Conservation (phyloP, 2,797 vertebrate genomes). For the Enteromius thamalakanensis region DNA sequence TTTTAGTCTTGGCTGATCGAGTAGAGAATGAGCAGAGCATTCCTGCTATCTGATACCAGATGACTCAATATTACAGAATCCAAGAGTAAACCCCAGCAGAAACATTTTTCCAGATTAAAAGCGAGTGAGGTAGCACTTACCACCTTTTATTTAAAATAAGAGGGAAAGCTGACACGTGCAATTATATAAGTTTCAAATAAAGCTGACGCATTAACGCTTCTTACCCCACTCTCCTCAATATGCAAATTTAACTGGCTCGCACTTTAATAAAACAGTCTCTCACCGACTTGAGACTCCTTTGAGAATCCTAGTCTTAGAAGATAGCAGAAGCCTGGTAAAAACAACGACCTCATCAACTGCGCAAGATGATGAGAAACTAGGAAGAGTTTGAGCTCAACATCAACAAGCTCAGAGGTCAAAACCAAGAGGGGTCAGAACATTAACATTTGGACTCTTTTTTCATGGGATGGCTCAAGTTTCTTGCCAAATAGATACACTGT, state of each 20-base stretch:
- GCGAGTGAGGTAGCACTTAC: neutral
- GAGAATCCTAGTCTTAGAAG: conserved; percentile 12
- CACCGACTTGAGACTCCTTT: neutral
- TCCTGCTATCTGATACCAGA: conserved; percentile 6
- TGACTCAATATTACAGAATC: conserved; percentile 6
- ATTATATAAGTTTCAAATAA: neutral
- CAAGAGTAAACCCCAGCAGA: neutral
- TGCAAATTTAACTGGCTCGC: neutral
- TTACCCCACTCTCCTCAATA: neutral
- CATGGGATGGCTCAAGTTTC: conserved; percentile 36
- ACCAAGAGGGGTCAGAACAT: conserved; percentile 26
- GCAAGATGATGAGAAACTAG: conserved; percentile 8
- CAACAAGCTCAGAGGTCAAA: conserved; percentile 35
- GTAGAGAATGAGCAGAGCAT: neutral
- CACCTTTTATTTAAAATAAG: neutral
- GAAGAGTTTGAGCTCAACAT: conserved; percentile 4
- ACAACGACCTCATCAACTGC: conserved; percentile 13
- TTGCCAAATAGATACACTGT: conserved; percentile 45
- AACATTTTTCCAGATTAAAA: neutral
- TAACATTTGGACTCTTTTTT: conserved; percentile 32
- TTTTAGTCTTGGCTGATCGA: conserved; percentile 3
- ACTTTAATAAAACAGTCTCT: conserved; percentile 17
- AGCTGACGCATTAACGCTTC: neutral
- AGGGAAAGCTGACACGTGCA: neutral
- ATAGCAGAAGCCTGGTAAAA: conserved; percentile 25